Base-by-base conservation (phyloP, 1,140 invertebrate species). In the Prorops nasuta region DNA sequence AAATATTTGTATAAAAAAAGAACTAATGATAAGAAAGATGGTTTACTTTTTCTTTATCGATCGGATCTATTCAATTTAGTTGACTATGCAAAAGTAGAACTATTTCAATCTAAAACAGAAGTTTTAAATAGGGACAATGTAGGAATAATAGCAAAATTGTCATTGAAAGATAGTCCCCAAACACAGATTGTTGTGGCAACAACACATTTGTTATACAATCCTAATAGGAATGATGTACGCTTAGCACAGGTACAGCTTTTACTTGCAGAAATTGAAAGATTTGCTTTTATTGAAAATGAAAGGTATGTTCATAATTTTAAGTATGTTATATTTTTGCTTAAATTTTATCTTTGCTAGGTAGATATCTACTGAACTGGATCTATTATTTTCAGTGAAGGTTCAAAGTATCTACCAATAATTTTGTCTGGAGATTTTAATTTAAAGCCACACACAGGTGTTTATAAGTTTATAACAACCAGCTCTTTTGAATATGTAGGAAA, bases 121-220 rank as follows among this genome's bases (percentile, higher is more conserved):
- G 60, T 92, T 3, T 72, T 98, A 3, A 86, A 92, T 67, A 79
- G 93, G 18, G 90, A 95, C 56, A 97, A 98, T 76, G 84, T 98
- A 32, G 94, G 84, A 0, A 64, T 97, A 17, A 81, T 96, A 28
- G 83, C 87, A 2, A 89, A 90, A 66, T 83, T 96, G 47, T 63
- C 74, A 7, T 71, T 84, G 0, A 81, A 77, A 50, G 53, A 63
- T 1, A 60, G 67, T 39, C 78, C 78, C 1, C 39, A 69, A 1
- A 74, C 72, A 4, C 74, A 85, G 16, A 71, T 94, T 39, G 81
- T 91, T 19, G 82, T 98, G 0, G 92, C 91, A 3, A 98, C 92
- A 3, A 98, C 95, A 0, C 96, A 98, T 78, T 78, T 98, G n/a
- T 76, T 98, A 4, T 98, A 90, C 68, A 98, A 98, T 80, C 92